phyloP scores from a whole-genome alignment of 64 coral and sea anemone genomes.

The Cladopsammia gracilis region DNA sequence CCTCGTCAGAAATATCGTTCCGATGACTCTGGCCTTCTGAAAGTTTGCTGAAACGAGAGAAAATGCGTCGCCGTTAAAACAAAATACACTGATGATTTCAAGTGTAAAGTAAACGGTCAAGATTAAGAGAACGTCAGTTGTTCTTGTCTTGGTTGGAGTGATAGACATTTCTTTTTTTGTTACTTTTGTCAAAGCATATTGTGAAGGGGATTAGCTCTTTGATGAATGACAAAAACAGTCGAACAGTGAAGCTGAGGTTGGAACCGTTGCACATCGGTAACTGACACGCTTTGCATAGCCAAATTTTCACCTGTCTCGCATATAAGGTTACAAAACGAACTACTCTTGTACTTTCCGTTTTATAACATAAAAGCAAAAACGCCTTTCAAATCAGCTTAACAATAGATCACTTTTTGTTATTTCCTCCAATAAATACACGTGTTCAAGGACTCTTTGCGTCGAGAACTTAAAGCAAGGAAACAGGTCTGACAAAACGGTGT shows the following conservation, averaged over 20 bases:
- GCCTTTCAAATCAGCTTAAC: slow-evolving; percentile 1
- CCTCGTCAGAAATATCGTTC: neutral
- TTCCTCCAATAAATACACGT: slow-evolving; percentile 33
- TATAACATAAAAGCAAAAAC: slow-evolving; percentile 7
- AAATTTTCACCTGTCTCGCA: slow-evolving; percentile 14
- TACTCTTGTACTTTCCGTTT: slow-evolving; percentile 11
- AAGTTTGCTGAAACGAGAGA: neutral
- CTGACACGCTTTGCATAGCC: slow-evolving; percentile 1
- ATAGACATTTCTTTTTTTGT: neutral
- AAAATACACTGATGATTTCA: neutral
- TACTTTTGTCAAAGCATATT: neutral
- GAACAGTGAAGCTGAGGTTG: neutral
- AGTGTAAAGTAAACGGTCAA: neutral
- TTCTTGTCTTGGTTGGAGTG: neutral
- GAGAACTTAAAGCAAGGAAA: slow-evolving; percentile 1
- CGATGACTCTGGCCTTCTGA: neutral
- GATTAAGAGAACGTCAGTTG: neutral
- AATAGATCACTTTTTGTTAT: slow-evolving; percentile 30
- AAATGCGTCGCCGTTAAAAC: neutral
- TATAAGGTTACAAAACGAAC: slow-evolving; percentile 29
- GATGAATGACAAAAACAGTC: neutral
- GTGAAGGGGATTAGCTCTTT: neutral
- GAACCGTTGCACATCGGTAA: neutral
- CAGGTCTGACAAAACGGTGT: slow-evolving; percentile 1
- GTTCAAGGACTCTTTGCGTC: slow-evolving; percentile 16